These are phyloP conservation scores for Casuarius casuarius DNA, from an alignment of 2,113 vertebrate species.

Conservation along the genomic window DNA sequence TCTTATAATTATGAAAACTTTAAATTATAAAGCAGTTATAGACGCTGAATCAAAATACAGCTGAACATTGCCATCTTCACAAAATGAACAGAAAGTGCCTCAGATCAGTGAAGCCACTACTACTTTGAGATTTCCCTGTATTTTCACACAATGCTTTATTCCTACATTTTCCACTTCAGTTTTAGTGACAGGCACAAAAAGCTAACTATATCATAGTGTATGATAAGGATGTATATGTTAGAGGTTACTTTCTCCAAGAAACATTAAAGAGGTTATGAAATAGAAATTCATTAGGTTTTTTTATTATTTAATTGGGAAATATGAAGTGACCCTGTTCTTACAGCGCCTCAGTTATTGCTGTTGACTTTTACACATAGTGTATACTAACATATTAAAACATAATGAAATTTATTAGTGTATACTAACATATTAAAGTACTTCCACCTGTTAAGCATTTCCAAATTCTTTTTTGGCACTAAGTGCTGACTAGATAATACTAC, in stretches of 20 bases:
- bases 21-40: background rate
- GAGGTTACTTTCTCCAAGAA: background rate
- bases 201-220: rapidly evolving
- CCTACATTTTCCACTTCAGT: background rate
- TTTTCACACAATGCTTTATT: background rate
- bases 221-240: rapidly evolving
- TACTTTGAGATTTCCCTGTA: background rate
- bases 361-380: background rate
- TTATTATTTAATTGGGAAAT: background rate
- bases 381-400: background rate
- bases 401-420: too few species aligned
- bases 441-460: rapidly evolving
- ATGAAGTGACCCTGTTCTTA: background rate
- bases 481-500: background rate
- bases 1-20: background rate
- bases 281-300: background rate
- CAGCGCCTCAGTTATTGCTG: background rate
- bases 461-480: too few species aligned
- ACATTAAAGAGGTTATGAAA: background rate
- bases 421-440: background rate
- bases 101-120: rapidly evolving
- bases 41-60: background rate
- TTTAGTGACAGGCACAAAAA: background rate
- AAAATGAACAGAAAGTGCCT: background rate
- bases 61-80: background rate